A percentile compares a stretch with the other conserved stretches of the same genome.
Conservation (phyloP, 2,888 invertebrate species). For the Euproctis similis region DNA sequence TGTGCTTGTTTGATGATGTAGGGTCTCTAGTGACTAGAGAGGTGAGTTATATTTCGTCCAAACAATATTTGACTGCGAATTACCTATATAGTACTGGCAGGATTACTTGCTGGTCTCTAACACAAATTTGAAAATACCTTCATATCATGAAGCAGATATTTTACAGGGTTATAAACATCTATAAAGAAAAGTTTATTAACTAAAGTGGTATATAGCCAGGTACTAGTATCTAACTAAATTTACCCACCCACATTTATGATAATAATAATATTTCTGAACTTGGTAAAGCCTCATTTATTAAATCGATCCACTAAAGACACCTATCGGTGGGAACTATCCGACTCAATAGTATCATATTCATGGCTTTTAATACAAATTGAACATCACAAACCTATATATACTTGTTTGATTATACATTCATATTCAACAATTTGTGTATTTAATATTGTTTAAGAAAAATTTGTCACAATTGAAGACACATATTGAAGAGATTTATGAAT, state of each 20-base stretch:
- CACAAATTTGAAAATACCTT: too few species aligned
- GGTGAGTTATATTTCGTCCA: too few species aligned
- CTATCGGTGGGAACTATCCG: slow-evolving; percentile 48
- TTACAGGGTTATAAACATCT: too few species aligned
- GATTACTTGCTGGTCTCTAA: too few species aligned
- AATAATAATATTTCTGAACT: slow-evolving; percentile 43
- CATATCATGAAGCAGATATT: too few species aligned
- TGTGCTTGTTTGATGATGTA: too few species aligned
- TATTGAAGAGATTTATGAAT: slow-evolving; percentile 16
- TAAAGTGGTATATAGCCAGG: slow-evolving; percentile 11
- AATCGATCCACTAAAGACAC: slow-evolving; percentile 36
- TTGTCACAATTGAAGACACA: slow-evolving; percentile 20
- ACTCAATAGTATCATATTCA: slow-evolving; percentile 22
- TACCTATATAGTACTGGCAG: too few species aligned
- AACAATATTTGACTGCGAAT: too few species aligned
- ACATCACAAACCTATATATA: slow-evolving; percentile 29
- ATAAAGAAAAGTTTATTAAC: too few species aligned
- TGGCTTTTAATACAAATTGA: slow-evolving; percentile 21
- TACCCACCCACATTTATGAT: slow-evolving; percentile 48
- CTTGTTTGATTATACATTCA: slow-evolving; percentile 31
- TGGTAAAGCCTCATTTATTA: slow-evolving; percentile 54
- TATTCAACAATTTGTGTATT: slow-evolving; percentile 34
- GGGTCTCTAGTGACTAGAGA: too few species aligned
- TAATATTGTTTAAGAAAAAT: slow-evolving; percentile 33
- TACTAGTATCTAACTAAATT: slow-evolving; percentile 22